A percentile compares a stretch with the other conserved stretches of the same genome.
phyloP scores from a whole-genome alignment of 2,797 vertebrate species.

The Propithecus deckenii region DNA sequence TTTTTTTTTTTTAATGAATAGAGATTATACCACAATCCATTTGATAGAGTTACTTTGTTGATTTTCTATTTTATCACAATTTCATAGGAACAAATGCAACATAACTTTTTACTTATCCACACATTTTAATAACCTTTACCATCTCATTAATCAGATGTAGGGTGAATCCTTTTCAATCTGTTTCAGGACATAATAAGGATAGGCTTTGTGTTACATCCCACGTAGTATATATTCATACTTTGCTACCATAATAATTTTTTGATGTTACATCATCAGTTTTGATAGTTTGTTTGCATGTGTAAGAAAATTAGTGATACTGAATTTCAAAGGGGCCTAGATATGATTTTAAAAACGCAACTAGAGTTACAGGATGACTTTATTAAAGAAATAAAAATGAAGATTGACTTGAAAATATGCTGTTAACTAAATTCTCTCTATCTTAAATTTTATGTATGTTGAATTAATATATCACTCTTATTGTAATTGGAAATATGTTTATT shows the following conservation, averaged over 20 bases:
- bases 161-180: constrained; percentile 15
- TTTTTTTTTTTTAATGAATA: neutral
- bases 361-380: neutral
- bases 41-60: neutral
- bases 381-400: constrained; percentile 31
- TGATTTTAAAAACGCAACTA: neutral
- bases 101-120: neutral
- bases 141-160: neutral
- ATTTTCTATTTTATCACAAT: neutral
- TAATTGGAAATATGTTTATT: neutral
- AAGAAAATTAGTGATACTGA: neutral
- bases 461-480: neutral
- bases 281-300: neutral
- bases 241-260: neutral
- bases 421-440: neutral
- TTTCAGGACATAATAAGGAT: constrained; percentile 5
- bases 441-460: neutral
- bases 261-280: neutral
- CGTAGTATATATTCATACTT: neutral
- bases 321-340: neutral
- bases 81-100: constrained; percentile 14
- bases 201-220: neutral
- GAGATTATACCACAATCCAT: neutral
- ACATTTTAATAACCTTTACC: neutral
- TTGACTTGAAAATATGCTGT: neutral